Conservation (phyloP, 2,888 invertebrate species). For the Lamellibrachia columna region DNA sequence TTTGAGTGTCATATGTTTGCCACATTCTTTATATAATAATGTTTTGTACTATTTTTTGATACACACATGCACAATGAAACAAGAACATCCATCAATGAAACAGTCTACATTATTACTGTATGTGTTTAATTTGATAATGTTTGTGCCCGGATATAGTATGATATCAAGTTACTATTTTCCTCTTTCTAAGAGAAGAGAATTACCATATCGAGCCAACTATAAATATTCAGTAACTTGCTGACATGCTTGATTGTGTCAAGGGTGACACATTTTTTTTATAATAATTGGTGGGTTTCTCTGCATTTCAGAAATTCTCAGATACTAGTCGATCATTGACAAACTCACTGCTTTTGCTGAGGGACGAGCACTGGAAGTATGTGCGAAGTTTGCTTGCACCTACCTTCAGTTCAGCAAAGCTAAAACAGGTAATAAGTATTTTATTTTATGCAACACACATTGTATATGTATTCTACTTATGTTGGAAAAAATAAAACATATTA, state of each 20-base stretch:
- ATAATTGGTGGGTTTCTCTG: neutral
- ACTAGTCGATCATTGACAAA: conserved; percentile 28
- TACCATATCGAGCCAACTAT: too few species aligned
- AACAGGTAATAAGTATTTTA: conserved; percentile 26
- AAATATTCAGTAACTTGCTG: too few species aligned
- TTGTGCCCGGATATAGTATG: too few species aligned
- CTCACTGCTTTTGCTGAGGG: conserved; percentile 30
- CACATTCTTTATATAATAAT: neutral
- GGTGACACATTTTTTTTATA: too few species aligned
- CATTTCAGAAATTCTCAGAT: conserved; percentile 27
- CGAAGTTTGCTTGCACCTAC: conserved; percentile 30
- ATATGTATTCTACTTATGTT: too few species aligned
- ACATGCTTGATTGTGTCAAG: too few species aligned
- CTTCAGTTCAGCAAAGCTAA: conserved; percentile 36
- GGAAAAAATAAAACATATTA: too few species aligned
- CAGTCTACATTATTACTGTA: neutral
- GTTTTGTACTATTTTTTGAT: too few species aligned
- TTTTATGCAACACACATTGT: neutral
- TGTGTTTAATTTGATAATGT: too few species aligned
- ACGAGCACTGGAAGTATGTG: conserved; percentile 35
- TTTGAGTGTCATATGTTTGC: neutral
- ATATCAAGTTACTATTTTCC: too few species aligned
- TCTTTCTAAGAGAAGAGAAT: too few species aligned
- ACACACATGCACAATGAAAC: neutral
- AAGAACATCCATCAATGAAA: neutral